Evolutionary conservation across 2,113 vertebrate species (phyloP).

Genomic region (Malurus melanocephalus): DNA sequence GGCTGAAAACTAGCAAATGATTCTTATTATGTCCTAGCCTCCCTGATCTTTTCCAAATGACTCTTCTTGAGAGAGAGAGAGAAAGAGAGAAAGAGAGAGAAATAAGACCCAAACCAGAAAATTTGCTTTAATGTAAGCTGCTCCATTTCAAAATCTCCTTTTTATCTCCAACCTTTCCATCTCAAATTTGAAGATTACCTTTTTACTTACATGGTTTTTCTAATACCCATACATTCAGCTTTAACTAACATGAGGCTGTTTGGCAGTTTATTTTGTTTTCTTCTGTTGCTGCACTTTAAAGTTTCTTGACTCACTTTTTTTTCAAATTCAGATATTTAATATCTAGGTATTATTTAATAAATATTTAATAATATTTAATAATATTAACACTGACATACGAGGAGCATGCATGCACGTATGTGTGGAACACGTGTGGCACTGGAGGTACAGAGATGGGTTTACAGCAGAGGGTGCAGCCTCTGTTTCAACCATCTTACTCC

Average conservation of each 20-base stretch:
- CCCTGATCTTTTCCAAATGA: constrained; percentile 20
- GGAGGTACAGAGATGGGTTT: neutral
- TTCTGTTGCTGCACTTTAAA: neutral
- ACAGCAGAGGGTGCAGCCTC: neutral
- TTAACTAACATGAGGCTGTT: neutral
- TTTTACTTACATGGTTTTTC: neutral
- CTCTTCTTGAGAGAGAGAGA: neutral
- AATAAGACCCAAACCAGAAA: neutral
- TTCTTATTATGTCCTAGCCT: constrained; percentile 24
- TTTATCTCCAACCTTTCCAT: neutral
- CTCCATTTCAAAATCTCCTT: neutral
- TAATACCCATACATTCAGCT: neutral
- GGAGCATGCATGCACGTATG: fast-evolving
- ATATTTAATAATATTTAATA: too few relatives aligned
- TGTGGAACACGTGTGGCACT: neutral
- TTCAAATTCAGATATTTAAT: neutral
- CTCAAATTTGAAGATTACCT: neutral
- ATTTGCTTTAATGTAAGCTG: neutral
- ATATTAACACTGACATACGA: neutral
- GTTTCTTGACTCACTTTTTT: neutral
- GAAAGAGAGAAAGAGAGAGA: neutral
- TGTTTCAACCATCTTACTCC: neutral
- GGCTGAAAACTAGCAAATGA: constrained; percentile 33
- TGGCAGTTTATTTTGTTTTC: neutral
- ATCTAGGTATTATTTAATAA: neutral